phyloP scores from a whole-genome alignment of 2,113 vertebrate genomes.

The Psephotus haematonotus region DNA sequence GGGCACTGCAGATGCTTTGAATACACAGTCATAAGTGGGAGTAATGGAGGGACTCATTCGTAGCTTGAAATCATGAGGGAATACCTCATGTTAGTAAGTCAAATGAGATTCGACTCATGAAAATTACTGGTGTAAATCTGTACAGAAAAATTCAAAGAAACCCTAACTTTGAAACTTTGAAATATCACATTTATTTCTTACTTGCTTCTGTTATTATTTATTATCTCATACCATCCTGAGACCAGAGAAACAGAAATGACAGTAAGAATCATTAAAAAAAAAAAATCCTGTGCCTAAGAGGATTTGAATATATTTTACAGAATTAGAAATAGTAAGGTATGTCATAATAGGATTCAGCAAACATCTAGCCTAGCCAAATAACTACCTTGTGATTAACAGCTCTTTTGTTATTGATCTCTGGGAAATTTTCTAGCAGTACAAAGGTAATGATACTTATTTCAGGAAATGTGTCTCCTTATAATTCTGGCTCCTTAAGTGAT shows the following conservation, averaged over 20 bases:
- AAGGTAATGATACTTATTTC: background rate
- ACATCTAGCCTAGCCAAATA: background rate
- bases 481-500: background rate
- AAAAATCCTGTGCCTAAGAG: background rate
- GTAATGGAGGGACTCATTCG: background rate
- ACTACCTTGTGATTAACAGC: background rate
- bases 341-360: accelerated
- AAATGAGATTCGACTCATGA: background rate
- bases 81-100: background rate
- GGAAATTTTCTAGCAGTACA: background rate
- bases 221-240: background rate
- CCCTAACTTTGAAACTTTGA: background rate
- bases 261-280: background rate
- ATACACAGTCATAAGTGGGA: background rate
- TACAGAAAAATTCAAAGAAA: background rate
- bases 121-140: background rate
- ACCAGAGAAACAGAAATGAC: background rate
- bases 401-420: background rate
- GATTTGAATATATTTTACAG: background rate
- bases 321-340: background rate
- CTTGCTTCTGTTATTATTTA: background rate
- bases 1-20: background rate
- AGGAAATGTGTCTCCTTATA: background rate
- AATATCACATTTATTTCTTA: background rate
- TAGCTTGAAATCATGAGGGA: background rate